Evolutionary conservation across 2,113 vertebrate genomes (phyloP).

Genomic region (Rhynchomys soricoides): DNA sequence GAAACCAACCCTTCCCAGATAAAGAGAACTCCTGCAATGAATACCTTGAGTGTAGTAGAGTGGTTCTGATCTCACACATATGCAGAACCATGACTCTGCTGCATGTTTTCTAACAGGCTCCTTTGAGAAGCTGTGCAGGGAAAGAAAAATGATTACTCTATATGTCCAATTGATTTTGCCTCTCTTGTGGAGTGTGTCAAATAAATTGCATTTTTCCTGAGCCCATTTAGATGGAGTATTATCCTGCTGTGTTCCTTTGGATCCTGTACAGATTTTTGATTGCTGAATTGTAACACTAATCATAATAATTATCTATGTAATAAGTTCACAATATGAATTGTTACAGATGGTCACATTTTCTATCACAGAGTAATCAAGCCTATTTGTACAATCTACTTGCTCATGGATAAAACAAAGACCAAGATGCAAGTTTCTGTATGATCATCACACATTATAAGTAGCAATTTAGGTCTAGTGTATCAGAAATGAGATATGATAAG

Average conservation of each 20-base stretch:
- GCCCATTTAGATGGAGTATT: conserved; percentile 70
- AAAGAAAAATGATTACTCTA: conserved; percentile 54
- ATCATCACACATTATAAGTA: conserved; percentile 69
- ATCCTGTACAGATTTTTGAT: conserved; percentile 70
- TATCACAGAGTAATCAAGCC: conserved; percentile 79
- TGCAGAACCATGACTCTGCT: background rate
- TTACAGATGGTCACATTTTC: conserved; percentile 76
- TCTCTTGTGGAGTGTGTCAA: conserved; percentile 61
- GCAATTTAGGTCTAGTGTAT: conserved; percentile 61
- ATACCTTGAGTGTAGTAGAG: background rate
- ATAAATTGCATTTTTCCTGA: conserved; percentile 72
- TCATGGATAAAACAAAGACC: conserved; percentile 77
- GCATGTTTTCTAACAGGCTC: background rate
- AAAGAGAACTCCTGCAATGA: background rate
- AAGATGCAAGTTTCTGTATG: conserved; percentile 65
- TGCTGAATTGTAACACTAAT: conserved; percentile 75
- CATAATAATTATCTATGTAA: conserved; percentile 78
- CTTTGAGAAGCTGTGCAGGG: conserved; percentile 21
- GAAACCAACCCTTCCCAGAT: background rate
- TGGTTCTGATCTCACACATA: background rate
- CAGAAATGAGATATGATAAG: conserved; percentile 51
- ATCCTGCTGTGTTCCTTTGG: conserved; percentile 72
- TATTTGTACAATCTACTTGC: conserved; percentile 74
- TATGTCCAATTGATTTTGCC: conserved; percentile 72
- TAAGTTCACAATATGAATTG: conserved; percentile 79